Conservation (phyloP, 2,113 vertebrate genomes). For the Protobothrops mucrosquamatus region DNA sequence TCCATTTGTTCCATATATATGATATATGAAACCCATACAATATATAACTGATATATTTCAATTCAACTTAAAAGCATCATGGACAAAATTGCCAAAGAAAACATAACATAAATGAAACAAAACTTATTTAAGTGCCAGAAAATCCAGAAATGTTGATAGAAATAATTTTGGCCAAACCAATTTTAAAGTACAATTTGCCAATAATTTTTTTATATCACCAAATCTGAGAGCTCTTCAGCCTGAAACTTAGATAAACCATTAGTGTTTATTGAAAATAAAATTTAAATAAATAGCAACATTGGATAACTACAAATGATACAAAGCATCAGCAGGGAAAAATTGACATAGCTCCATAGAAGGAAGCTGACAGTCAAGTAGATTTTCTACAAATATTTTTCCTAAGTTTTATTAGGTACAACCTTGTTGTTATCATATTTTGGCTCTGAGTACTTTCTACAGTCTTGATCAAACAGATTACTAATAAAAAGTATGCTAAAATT, state of each 20-base stretch:
- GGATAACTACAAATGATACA: slow-evolving; percentile 44
- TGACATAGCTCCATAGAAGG: no score
- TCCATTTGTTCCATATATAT: no score
- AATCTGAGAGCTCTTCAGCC: slow-evolving; percentile 38
- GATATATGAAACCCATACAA: no score
- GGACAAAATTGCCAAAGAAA: neutral
- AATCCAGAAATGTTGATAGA: slow-evolving; percentile 6
- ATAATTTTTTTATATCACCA: neutral
- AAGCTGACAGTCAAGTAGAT: neutral
- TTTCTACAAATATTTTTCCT: no score
- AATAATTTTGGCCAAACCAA: no score
- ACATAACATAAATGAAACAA: neutral
- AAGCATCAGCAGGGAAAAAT: slow-evolving; percentile 28
- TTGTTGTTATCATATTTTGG: no score
- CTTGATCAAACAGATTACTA: no score
- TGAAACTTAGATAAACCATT: neutral
- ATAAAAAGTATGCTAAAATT: no score
- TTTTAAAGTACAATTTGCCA: neutral
- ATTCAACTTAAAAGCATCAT: neutral
- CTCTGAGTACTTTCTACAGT: no score
- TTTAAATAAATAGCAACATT: slow-evolving; percentile 41
- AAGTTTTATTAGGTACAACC: no score
- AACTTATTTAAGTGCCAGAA: neutral
- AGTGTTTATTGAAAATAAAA: slow-evolving; percentile 49
- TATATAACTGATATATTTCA: no score